Percentiles rank a stretch among this genome's conserved stretches.
These are phyloP conservation scores for Nyleta sp. DNA, from an alignment of 2,888 invertebrate species.

Conservation along the genomic window DNA sequence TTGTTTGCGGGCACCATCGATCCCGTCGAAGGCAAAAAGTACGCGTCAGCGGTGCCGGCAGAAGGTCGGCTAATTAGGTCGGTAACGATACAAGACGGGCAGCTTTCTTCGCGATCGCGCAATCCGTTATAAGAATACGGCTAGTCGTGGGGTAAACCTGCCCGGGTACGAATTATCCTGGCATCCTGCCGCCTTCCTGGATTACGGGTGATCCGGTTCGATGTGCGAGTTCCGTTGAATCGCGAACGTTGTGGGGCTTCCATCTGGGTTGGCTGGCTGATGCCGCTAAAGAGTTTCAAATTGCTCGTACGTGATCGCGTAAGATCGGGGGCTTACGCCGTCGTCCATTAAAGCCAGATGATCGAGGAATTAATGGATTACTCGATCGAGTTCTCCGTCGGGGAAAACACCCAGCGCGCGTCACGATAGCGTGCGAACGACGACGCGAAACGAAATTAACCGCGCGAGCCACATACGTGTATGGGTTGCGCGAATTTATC, in stretches of 20 bases:
- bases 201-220: constrained; percentile 69
- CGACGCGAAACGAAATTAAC: constrained; percentile 23
- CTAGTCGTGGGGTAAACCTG: constrained; percentile 42
- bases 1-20: constrained; percentile 12
- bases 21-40: constrained; percentile 22
- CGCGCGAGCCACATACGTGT: constrained; percentile 5
- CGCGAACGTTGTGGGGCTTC: constrained; percentile 48
- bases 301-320: constrained; percentile 63
- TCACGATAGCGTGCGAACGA: constrained; percentile 13
- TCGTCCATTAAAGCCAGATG: constrained; percentile 58
- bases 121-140: constrained; percentile 56
- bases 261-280: constrained; percentile 33
- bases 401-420: constrained; percentile 26
- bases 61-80: constrained; percentile 40
- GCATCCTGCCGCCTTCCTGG: constrained; percentile 62
- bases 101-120: constrained; percentile 46
- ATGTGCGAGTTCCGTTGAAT: constrained; percentile 62
- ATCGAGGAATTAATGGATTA: constrained; percentile 61
- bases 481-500: no score
- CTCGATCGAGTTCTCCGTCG: constrained; percentile 48
- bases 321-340: constrained; percentile 53
- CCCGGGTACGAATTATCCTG: constrained; percentile 63
- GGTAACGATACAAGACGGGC: constrained; percentile 39
- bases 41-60: background rate
- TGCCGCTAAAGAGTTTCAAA: constrained; percentile 59